Evolutionary conservation across 2,888 invertebrate species (phyloP).

Genomic region (Stenodema calcarata): DNA sequence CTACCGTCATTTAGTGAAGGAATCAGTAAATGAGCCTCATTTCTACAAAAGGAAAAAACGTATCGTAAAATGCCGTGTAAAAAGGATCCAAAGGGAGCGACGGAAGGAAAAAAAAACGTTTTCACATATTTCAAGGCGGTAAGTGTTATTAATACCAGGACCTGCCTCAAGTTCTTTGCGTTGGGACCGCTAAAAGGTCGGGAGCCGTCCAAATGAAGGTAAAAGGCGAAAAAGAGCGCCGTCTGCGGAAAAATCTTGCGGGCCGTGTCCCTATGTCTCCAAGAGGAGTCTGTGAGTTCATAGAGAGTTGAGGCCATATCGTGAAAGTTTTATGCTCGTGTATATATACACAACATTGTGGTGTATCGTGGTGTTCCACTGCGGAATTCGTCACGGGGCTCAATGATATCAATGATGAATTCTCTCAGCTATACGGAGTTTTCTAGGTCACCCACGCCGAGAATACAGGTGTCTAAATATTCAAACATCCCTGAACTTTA

Average conservation of each 20-base stretch:
- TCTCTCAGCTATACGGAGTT: background rate
- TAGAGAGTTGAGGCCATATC: background rate
- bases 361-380: no score
- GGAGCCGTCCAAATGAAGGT: background rate
- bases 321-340: background rate
- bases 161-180: background rate
- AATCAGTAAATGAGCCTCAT: background rate
- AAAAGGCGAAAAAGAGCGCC: background rate
- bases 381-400: no score
- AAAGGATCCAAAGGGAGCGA: background rate
- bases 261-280: background rate
- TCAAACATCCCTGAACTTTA: background rate
- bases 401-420: no score
- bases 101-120: background rate
- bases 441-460: background rate
- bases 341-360: no score
- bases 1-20: background rate
- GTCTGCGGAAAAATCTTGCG: background rate
- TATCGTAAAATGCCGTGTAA: background rate
- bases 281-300: no score
- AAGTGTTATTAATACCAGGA: slow-evolving; percentile 17
- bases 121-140: background rate
- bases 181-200: slow-evolving; percentile 23
- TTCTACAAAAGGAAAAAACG: background rate
- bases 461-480: background rate